Conservation (phyloP, 2,113 vertebrate genomes). For the Amazona guildingii region DNA sequence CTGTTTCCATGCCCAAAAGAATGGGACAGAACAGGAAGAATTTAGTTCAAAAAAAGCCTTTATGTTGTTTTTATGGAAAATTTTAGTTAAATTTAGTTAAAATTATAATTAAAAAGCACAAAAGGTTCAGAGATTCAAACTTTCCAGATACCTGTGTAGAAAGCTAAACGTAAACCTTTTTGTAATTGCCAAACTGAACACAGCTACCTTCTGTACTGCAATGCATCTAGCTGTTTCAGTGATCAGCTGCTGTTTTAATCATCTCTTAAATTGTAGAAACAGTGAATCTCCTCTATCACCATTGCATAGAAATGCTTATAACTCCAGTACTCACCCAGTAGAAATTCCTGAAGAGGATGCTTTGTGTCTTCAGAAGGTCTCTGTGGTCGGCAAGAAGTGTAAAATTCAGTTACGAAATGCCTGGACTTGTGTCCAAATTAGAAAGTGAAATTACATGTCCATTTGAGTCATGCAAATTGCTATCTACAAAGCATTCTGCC, state of each 20-base stretch:
- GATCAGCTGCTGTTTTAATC: neutral
- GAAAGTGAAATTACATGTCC: neutral
- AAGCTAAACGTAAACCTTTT: neutral
- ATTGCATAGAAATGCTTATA: neutral
- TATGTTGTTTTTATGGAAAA: neutral
- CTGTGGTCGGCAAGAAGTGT: neutral
- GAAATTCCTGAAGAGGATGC: neutral
- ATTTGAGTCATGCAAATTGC: neutral
- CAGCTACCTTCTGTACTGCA: neutral
- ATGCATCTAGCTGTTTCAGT: neutral
- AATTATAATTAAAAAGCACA: neutral
- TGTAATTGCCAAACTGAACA: neutral
- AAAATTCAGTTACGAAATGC: conserved; percentile 44
- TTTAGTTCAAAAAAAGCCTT: neutral
- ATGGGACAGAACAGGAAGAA: neutral
- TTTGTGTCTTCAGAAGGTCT: neutral
- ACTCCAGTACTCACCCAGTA: conserved; percentile 47
- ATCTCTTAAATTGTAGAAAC: neutral
- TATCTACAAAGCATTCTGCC: neutral
- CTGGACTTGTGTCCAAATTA: neutral
- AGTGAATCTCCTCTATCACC: neutral
- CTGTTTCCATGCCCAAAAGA: neutral
- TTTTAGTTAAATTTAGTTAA: too few relatives aligned
- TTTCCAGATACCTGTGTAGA: neutral
- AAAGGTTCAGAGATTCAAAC: neutral